phyloP scores from a whole-genome alignment of 2,888 invertebrate species.

The Lacanobia oleracea region DNA sequence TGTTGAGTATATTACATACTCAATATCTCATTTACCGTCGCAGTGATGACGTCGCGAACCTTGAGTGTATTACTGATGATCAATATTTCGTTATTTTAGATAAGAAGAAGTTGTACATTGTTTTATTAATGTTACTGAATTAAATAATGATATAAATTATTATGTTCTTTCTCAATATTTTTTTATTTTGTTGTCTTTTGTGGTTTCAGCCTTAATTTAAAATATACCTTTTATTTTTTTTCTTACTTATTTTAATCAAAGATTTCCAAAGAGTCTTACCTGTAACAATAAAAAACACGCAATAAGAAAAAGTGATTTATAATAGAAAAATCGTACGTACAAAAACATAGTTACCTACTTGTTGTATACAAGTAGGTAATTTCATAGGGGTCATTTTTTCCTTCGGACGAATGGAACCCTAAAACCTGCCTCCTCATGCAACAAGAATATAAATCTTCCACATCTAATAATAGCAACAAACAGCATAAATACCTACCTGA shows the following conservation, averaged over 20 bases:
- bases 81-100: conserved; percentile 16
- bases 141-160: not conserved
- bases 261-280: conserved; percentile 28
- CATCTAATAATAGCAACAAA: no score
- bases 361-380: no score
- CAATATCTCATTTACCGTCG: conserved; percentile 10
- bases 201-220: not conserved
- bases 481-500: no score
- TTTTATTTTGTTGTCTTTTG: not conserved
- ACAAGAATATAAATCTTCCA: no score
- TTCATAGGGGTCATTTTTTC: no score
- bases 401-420: no score
- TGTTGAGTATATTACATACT: conserved; percentile 11
- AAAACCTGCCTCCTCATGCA: no score
- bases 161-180: no score
- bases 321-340: not conserved
- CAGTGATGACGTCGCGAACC: conserved; percentile 32
- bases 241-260: not conserved
- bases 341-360: no score
- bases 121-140: conserved; percentile 9
- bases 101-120: conserved; percentile 28
- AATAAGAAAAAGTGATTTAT: not conserved
- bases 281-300: conserved; percentile 15
- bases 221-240: conserved; percentile 1
- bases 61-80: conserved; percentile 21